A percentile compares a stretch with the other conserved stretches of the same genome.
phyloP scores from a whole-genome alignment of 1,140 invertebrate species.

The Calephelis nemesis region DNA sequence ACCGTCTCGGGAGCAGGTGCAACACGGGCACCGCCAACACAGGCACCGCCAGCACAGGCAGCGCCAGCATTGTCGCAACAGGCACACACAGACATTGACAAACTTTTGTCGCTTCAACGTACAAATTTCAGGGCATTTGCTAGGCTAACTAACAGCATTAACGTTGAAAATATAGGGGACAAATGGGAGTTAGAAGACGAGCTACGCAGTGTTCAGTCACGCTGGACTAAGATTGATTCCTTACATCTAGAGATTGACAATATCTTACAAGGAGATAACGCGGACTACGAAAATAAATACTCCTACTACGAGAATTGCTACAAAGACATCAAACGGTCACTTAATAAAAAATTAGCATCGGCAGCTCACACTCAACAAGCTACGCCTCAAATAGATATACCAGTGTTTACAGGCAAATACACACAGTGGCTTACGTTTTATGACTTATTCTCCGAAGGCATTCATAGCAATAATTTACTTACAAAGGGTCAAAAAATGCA shows the following conservation, averaged over 20 bases:
- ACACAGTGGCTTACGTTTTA: constrained; percentile 27
- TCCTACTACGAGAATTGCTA: constrained; percentile 24
- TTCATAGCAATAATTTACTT: constrained; percentile 15
- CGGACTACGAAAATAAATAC: background rate
- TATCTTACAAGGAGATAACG: no score
- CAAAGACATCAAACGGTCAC: constrained; percentile 21
- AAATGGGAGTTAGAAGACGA: no score
- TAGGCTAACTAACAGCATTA: background rate
- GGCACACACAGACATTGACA: background rate
- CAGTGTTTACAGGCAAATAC: constrained; percentile 24
- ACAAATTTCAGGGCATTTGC: constrained; percentile 26
- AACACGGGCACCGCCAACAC: no score
- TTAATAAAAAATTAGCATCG: background rate
- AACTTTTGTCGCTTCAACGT: background rate
- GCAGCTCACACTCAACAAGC: constrained; percentile 18
- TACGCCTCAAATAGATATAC: constrained; percentile 25
- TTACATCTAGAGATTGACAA: no score
- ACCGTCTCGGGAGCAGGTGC: no score
- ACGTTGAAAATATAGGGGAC: no score
- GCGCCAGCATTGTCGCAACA: background rate
- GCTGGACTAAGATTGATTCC: no score
- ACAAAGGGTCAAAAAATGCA: constrained; percentile 19
- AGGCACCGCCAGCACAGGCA: no score
- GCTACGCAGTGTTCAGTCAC: no score
- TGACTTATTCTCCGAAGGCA: constrained; percentile 22